Conservation (phyloP, 2,797 vertebrate species). For the Phrynocephalus vlangalii region DNA sequence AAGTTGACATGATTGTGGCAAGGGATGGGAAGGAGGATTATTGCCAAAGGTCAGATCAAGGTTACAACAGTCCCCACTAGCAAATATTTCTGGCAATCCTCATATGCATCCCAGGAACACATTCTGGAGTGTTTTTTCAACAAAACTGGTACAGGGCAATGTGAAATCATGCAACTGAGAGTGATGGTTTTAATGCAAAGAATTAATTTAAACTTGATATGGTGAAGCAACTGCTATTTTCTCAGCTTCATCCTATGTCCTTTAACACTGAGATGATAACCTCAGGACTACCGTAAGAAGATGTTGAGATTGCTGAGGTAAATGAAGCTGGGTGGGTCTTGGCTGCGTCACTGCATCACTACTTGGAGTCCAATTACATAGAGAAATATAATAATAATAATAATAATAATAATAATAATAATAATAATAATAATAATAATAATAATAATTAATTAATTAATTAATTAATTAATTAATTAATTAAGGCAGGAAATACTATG, state of each 20-base stretch:
- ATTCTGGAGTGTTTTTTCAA: not conserved
- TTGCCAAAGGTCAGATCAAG: too few species aligned
- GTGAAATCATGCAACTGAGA: too few species aligned
- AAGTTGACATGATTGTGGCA: not conserved
- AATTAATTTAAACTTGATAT: not conserved
- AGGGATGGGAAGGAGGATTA: not conserved
- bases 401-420: too few species aligned
- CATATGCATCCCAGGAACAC: not conserved
- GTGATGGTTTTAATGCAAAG: not conserved
- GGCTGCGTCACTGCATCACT: too few species aligned
- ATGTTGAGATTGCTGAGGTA: not conserved
- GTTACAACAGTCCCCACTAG: not conserved
- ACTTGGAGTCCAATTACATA: too few species aligned
- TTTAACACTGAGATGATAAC: not conserved
- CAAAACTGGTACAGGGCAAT: not conserved
- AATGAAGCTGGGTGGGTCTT: too few species aligned
- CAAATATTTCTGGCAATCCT: not conserved
- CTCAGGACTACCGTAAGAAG: not conserved
- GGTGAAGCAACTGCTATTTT: not conserved
- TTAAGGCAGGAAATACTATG: too few species aligned
- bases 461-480: too few species aligned
- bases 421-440: too few species aligned
- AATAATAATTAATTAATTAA: too few species aligned
- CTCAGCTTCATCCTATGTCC: not conserved
- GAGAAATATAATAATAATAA: too few species aligned